Evolutionary conservation across 2,113 vertebrate species (phyloP), one percentile per base, ranked within the genome.

Genomic region (Cricetomys ansorgei): DNA sequence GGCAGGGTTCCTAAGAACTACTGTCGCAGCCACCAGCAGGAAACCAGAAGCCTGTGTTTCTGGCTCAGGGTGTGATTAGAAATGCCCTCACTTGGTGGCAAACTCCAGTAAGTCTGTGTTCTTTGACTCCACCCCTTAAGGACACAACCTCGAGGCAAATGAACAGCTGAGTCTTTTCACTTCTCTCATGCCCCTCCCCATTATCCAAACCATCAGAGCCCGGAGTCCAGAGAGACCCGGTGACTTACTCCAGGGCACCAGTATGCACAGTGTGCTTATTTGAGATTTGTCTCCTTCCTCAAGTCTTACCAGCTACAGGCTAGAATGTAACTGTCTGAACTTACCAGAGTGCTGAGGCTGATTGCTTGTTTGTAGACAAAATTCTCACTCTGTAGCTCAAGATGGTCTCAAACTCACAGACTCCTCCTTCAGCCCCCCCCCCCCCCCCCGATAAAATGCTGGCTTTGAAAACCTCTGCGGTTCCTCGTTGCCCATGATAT

Each of bases 81-180:
- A 96, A 90, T 94, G 57, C 12, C 37, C 45, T 96, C 70, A 21
- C 80, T 91, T 55, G 45, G 75, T 95, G 75, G 23, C 0, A 4
- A 70, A 73, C 37, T 62, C 85, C 55, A 90, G 70, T 84, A 89
- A 89, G 25, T 45, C 67, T 85, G 40, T 48, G 37, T 29, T 16
- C 43, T 45, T 91, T 29, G 43, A 55, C 69, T 43, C 87, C 53
- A n/a, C 72, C 94, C 67, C 55, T 91, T 62, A n/a, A 67, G 21
- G 64, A 27, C 48, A 31, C 48, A 57, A 13, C 65, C 55, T 37
- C 43, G 48, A 70, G 53, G 40, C 25, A 48, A 27, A 95, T 8
- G 40, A 80, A 40, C 93, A 96, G 90, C 85, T 96, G 85, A 27
- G 23, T 69, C 57, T 64, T 77, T 31, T 17, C 16, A 57, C 96